A percentile compares a stretch with the other conserved stretches of the same genome.
Evolutionary conservation across 2,797 vertebrate genomes (phyloP).

Genomic region (Paedocypris micromegethes): DNA sequence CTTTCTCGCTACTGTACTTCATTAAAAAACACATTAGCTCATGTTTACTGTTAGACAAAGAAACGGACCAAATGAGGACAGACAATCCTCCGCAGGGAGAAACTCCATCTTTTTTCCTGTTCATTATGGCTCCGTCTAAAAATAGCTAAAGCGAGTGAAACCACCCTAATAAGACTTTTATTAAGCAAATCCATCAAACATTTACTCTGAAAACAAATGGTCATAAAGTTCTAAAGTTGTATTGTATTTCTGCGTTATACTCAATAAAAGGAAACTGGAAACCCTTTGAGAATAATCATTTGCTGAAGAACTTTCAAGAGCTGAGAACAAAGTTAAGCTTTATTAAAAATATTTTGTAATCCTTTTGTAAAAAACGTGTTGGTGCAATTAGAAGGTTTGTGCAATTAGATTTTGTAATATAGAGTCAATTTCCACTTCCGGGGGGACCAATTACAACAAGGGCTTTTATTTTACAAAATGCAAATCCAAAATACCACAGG

Average conservation of each 20-base stretch:
- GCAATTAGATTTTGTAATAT: too few species aligned
- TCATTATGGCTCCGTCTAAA: neutral
- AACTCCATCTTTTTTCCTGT: conserved; percentile 13
- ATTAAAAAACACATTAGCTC: conserved; percentile 29
- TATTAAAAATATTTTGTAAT: too few species aligned
- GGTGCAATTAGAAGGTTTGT: too few species aligned
- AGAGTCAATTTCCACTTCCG: too few species aligned
- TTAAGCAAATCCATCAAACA: neutral
- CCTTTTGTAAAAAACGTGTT: too few species aligned
- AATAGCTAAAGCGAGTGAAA: neutral
- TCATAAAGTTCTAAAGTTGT: neutral
- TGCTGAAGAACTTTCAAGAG: too few species aligned
- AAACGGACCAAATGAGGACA: conserved; percentile 26
- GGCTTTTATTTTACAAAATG: too few species aligned
- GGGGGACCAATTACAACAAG: too few species aligned
- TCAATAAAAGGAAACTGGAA: neutral
- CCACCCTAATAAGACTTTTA: neutral
- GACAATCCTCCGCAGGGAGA: neutral
- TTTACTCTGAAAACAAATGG: conserved; percentile 5
- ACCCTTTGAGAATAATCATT: too few species aligned
- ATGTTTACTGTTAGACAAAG: conserved; percentile 13
- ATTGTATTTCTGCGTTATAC: neutral
- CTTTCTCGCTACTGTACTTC: conserved; percentile 10
- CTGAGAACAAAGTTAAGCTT: too few species aligned
- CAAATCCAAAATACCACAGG: too few species aligned